A percentile compares a stretch with the other conserved stretches of the same genome.
Conservation (phyloP, 2,888 invertebrate species). For the Brachyptera risi region DNA sequence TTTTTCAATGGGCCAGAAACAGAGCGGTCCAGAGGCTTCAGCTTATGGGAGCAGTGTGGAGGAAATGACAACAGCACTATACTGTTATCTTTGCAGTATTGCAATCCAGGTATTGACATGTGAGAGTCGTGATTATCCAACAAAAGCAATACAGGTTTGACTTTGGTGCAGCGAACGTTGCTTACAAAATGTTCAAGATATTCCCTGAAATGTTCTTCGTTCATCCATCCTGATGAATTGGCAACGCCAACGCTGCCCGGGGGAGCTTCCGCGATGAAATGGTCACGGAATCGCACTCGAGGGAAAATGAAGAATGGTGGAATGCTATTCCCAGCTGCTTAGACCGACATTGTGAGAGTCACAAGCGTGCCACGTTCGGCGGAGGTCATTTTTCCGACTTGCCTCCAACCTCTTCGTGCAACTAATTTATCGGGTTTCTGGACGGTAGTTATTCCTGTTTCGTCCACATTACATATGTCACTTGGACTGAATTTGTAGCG, state of each 20-base stretch:
- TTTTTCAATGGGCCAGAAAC: slow-evolving; percentile 43
- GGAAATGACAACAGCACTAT: slow-evolving; percentile 42
- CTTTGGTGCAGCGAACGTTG: slow-evolving; percentile 2
- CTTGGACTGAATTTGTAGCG: slow-evolving; percentile 36
- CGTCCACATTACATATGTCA: slow-evolving; percentile 43
- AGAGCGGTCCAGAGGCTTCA: slow-evolving; percentile 44
- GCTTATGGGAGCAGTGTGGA: too few species aligned
- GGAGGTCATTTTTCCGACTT: slow-evolving; percentile 42
- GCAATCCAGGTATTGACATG: slow-evolving; percentile 34
- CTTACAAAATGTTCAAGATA: slow-evolving; percentile 29
- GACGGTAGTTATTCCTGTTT: slow-evolving; percentile 43
- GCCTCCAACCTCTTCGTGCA: slow-evolving; percentile 40
- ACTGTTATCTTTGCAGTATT: slow-evolving; percentile 40
- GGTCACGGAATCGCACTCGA: slow-evolving; percentile 35
- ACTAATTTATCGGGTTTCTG: slow-evolving; percentile 42
- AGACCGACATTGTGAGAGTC: slow-evolving; percentile 38
- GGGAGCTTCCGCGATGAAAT: slow-evolving; percentile 33
- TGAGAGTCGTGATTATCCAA: slow-evolving; percentile 42
- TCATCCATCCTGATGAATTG: slow-evolving; percentile 38
- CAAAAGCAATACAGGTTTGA: slow-evolving; percentile 34
- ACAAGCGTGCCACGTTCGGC: slow-evolving; percentile 41
- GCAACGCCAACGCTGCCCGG: slow-evolving; percentile 33
- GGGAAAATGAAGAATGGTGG: too few species aligned
- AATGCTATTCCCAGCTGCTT: slow-evolving; percentile 38
- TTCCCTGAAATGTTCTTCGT: slow-evolving; percentile 34